A percentile compares a stretch with the other conserved stretches of the same genome.
Conservation (phyloP, 2,797 vertebrate species). For the Melanotaenia boesemani region DNA sequence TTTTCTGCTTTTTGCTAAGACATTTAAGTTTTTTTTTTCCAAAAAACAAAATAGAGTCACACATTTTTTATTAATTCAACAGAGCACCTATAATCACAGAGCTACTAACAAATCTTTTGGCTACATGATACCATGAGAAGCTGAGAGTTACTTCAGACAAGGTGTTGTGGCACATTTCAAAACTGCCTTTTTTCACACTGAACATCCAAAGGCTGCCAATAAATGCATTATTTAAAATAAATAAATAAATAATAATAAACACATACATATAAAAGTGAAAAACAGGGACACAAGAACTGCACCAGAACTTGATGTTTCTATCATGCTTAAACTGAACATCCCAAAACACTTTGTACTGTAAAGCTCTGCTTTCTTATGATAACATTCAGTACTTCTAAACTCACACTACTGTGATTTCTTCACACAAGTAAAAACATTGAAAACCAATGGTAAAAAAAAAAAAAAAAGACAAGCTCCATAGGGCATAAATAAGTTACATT, state of each 20-base stretch:
- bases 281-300: slow-evolving; percentile 25
- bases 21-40: background rate
- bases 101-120: slow-evolving; percentile 18
- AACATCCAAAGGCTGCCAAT: slow-evolving; percentile 11
- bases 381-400: slow-evolving; percentile 32
- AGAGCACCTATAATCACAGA: slow-evolving; percentile 46
- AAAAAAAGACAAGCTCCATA: slow-evolving; percentile 64
- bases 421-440: slow-evolving; percentile 40
- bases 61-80: slow-evolving; percentile 58
- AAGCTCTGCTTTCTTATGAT: slow-evolving; percentile 39
- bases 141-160: slow-evolving; percentile 41
- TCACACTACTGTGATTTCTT: slow-evolving; percentile 32
- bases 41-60: background rate
- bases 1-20: background rate
- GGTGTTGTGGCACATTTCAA: slow-evolving; percentile 25
- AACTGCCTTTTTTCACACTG: slow-evolving; percentile 6
- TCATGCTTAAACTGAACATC: slow-evolving; percentile 44
- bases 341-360: slow-evolving; percentile 54
- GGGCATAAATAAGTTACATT: slow-evolving; percentile 76
- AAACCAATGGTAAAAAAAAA: slow-evolving; percentile 52
- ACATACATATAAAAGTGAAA: slow-evolving; percentile 22
- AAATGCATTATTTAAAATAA: background rate
- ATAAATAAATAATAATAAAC: background rate
- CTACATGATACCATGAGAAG: slow-evolving; percentile 38
- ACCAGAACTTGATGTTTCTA: slow-evolving; percentile 12